phyloP scores from a whole-genome alignment of 2,888 invertebrate genomes.

The Spilarctia lutea region DNA sequence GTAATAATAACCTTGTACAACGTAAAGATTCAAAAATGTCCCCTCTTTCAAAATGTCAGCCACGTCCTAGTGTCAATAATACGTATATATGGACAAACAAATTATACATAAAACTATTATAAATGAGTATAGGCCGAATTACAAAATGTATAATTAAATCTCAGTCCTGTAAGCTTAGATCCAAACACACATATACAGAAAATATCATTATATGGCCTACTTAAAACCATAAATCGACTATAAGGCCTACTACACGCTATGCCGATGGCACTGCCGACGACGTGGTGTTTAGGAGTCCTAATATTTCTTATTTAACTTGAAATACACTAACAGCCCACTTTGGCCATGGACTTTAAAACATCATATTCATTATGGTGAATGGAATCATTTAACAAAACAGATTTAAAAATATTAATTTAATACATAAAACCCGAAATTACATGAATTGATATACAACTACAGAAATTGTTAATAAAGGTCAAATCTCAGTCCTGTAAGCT shows the following conservation, averaged over 20 bases:
- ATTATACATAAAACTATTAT: constrained; percentile 10
- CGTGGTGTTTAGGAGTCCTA: too few species aligned
- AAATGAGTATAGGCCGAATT: constrained; percentile 17
- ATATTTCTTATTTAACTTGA: too few species aligned
- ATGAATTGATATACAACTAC: too few species aligned
- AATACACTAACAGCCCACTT: not conserved
- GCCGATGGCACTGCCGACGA: too few species aligned
- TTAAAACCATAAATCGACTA: not conserved
- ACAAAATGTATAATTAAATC: constrained; percentile 3
- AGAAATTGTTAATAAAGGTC: too few species aligned
- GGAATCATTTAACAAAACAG: too few species aligned
- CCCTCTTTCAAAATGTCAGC: not conserved
- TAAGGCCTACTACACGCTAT: too few species aligned
- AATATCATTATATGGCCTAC: not conserved
- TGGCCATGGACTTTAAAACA: too few species aligned
- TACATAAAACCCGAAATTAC: too few species aligned
- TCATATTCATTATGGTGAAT: too few species aligned
- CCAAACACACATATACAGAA: not conserved
- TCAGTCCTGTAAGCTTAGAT: constrained; percentile 15
- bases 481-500: constrained; percentile 12
- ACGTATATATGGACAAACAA: constrained; percentile 4
- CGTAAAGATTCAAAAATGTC: not conserved
- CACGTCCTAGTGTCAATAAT: not conserved
- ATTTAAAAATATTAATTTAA: too few species aligned
- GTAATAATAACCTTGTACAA: not conserved